These are phyloP conservation scores for Varanus komodoensis DNA, from an alignment of 2,113 vertebrate species.

Conservation along the genomic window DNA sequence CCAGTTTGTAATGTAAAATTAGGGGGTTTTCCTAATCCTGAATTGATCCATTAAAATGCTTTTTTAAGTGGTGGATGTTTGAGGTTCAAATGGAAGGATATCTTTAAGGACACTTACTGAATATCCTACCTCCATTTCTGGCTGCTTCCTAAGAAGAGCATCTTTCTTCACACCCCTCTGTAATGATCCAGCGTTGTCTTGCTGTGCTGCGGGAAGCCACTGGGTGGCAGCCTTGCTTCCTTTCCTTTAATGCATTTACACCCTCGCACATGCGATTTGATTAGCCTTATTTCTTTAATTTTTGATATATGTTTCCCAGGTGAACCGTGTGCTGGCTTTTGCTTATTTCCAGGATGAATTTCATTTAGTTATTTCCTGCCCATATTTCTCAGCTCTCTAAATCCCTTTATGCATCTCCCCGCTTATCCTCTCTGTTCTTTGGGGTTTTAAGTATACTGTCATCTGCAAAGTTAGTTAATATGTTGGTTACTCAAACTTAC, in stretches of 20 bases:
- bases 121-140: slow-evolving; percentile 42
- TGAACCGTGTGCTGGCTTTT: slow-evolving; percentile 50
- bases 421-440: background rate
- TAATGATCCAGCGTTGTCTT: slow-evolving; percentile 7
- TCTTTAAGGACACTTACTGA: background rate
- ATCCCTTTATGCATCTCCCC: slow-evolving; percentile 49
- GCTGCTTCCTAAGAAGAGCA: slow-evolving; percentile 43
- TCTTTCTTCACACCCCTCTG: slow-evolving; percentile 9
- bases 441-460: slow-evolving; percentile 49
- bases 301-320: slow-evolving; percentile 68
- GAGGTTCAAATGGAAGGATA: background rate
- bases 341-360: slow-evolving; percentile 54
- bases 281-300: slow-evolving; percentile 70
- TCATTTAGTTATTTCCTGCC: slow-evolving; percentile 66
- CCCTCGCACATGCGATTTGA: slow-evolving; percentile 58
- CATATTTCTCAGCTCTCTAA: slow-evolving; percentile 57
- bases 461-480: slow-evolving; percentile 61
- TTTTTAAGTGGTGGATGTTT: background rate
- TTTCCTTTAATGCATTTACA: slow-evolving; percentile 66
- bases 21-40: background rate
- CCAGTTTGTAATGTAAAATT: background rate
- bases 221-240: slow-evolving; percentile 65
- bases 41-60: background rate
- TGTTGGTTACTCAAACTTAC: slow-evolving; percentile 34
- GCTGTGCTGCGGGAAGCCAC: slow-evolving; percentile 48